Conservation (phyloP, 2,888 invertebrate genomes). For the Cremastinae sp. region DNA sequence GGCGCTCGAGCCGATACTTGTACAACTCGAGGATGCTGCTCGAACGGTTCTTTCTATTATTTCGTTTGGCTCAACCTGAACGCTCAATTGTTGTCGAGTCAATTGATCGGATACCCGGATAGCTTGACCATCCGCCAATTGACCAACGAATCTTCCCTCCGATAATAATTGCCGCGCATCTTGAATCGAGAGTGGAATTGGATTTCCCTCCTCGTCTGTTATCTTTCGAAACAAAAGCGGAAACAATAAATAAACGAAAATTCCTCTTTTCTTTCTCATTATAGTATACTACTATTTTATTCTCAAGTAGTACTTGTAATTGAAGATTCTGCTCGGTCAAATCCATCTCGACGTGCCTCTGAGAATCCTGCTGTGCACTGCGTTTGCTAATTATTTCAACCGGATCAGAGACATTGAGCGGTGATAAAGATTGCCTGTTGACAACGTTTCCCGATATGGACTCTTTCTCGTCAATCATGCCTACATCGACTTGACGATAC, state of each 20-base stretch:
- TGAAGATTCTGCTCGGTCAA: conserved; percentile 75
- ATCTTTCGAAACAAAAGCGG: conserved; percentile 80
- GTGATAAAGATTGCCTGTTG: conserved; percentile 68
- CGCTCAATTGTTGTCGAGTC: conserved; percentile 80
- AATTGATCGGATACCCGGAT: conserved; percentile 78
- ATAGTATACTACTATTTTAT: too few relatives aligned
- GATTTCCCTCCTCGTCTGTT: conserved; percentile 86
- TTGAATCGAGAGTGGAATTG: conserved; percentile 85
- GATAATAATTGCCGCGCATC: conserved; percentile 86
- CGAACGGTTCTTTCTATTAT: conserved; percentile 66
- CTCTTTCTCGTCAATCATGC: conserved; percentile 70
- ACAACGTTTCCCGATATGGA: conserved; percentile 55
- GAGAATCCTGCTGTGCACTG: conserved; percentile 59
- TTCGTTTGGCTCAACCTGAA: conserved; percentile 79
- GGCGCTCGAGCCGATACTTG: conserved; percentile 59
- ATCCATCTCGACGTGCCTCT: conserved; percentile 69
- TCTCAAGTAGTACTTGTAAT: conserved; percentile 76
- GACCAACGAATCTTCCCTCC: conserved; percentile 80
- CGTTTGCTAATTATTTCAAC: conserved; percentile 64
- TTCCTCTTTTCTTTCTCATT: conserved; percentile 30
- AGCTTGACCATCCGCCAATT: conserved; percentile 75
- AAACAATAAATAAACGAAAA: conserved; percentile 16
- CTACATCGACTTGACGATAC: conserved; percentile 70
- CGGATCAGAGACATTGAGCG: conserved; percentile 67
- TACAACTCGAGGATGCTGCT: conserved; percentile 31